Conservation (phyloP, 1,140 invertebrate species). For the Paralvinella palmiformis region DNA sequence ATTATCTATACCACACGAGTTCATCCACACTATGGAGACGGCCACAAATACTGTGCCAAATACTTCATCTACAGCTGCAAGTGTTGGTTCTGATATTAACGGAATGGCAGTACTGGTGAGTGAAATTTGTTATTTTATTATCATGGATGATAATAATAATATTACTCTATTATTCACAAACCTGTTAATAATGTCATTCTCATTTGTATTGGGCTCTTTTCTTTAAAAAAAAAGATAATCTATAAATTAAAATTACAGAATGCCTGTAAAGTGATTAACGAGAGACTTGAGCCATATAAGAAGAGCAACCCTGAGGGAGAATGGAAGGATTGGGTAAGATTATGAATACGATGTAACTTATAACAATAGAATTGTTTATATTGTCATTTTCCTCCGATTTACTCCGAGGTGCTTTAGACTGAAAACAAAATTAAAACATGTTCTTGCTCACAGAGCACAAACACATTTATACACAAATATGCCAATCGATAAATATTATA, state of each 20-base stretch:
- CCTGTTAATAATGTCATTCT: not conserved
- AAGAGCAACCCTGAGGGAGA: slow-evolving; percentile 68
- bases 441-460: too few relatives aligned
- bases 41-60: slow-evolving; percentile 92
- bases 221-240: too few relatives aligned
- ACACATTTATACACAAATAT: too few relatives aligned
- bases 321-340: slow-evolving; percentile 78
- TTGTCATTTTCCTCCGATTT: too few relatives aligned
- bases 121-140: slow-evolving; percentile 18
- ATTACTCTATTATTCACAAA: not conserved
- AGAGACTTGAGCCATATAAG: slow-evolving; percentile 71
- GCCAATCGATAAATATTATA: too few relatives aligned
- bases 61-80: slow-evolving; percentile 85
- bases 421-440: too few relatives aligned
- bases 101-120: slow-evolving; percentile 84
- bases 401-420: too few relatives aligned
- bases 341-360: too few relatives aligned
- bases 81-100: slow-evolving; percentile 85
- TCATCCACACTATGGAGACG: slow-evolving; percentile 83
- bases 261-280: slow-evolving; percentile 72
- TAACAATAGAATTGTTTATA: too few relatives aligned
- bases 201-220: slow-evolving; percentile 4
- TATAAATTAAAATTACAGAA: slow-evolving; percentile 58
- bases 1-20: slow-evolving; percentile 65
- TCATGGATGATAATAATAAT: not conserved